Base-by-base conservation (phyloP, 1,140 invertebrate species). In the Apis laboriosa region DNA sequence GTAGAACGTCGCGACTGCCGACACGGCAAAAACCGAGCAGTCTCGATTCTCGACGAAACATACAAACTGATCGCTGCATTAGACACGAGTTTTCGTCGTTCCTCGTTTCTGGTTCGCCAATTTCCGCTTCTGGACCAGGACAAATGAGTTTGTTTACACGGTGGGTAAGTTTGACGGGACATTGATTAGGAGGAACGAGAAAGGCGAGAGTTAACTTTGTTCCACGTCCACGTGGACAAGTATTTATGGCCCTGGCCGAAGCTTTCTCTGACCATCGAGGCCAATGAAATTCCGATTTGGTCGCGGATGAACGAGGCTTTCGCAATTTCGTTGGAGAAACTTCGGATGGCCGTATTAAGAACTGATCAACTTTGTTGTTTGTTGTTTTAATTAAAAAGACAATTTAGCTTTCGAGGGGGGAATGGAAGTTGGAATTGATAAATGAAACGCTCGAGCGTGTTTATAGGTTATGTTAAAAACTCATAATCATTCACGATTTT, bases 141-240 rank as follows among this genome's bases (percentile, higher is more conserved):
- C 76, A 84, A 88, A 88, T 81, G 77, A 83, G 61, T 74, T 87
- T 88, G 86, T 88, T 88, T 87, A 84, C 86, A 55, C 51, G 64
- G 49, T 28, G 70, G 58, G 78, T 70, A 19, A 11, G 43, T 67
- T 7, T 15, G 72, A 19, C 24, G 43, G 80, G n/a, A 63, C 84
- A 86, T 86, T 80, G 86, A 87, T 87, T 86, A 83, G 64, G 24
- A n/a, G 43, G 43, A 28, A 66, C 17, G 13, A 0, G 9, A 1
- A 17, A 2, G 34, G 51, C 34, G 24, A 28, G 13, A 61, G 61
- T 64, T 60, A 24, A 82, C 49, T 85, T 60, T 15, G 56, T 34
- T 56, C 34, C 34, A 13, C 53, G 19, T 9, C 34, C 1, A 15
- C 67, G n/a, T 51, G 70, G 78, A 80, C 78, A 75, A 61, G 60